phyloP scores from a whole-genome alignment of 2,888 invertebrate genomes.

The Tipula unca region DNA sequence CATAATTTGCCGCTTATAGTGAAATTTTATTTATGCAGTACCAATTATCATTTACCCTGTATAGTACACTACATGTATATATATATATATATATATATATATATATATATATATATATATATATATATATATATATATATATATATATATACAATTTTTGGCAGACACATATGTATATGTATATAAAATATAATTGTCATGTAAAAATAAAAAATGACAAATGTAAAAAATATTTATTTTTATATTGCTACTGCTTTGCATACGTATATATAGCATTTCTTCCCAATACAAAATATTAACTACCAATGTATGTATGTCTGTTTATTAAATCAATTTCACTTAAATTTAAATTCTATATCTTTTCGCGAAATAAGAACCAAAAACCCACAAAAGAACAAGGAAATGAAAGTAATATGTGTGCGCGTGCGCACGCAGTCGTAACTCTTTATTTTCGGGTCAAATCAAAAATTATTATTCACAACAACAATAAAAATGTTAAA shows the following conservation, averaged over 20 bases:
- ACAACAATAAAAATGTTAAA: too few relatives aligned
- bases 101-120: neutral
- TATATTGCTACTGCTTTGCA: neutral
- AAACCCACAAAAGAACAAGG: neutral
- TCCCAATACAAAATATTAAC: neutral
- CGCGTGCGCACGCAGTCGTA: neutral
- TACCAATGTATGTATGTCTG: neutral
- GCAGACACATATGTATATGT: neutral
- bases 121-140: neutral
- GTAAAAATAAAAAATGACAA: conserved; percentile 14
- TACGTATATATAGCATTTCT: neutral
- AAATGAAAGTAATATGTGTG: neutral
- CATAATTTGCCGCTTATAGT: neutral
- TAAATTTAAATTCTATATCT: neutral
- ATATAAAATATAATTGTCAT: neutral
- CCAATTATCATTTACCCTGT: neutral
- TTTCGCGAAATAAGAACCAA: neutral
- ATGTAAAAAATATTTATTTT: conserved; percentile 3
- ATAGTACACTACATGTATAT: neutral
- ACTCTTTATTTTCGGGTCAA: too few relatives aligned
- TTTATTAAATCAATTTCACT: neutral
- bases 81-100: neutral
- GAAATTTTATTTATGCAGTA: neutral
- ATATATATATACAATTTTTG: neutral
- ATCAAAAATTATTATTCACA: too few relatives aligned